Evolutionary conservation across 2,888 invertebrate species (phyloP), one percentile per base, ranked within the genome.

Genomic region (Athrips mouffetella): DNA sequence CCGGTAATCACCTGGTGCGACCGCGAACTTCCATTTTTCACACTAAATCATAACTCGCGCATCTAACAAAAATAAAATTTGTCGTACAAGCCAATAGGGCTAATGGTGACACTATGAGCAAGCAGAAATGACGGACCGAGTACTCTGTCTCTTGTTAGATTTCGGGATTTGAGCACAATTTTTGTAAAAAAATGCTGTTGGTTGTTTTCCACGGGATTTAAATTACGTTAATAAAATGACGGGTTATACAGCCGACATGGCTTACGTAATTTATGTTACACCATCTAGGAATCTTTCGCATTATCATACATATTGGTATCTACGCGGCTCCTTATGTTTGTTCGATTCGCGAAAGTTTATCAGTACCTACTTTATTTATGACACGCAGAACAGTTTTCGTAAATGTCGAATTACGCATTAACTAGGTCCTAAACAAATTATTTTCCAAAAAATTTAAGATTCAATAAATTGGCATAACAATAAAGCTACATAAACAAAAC

Each of bases 1-100:
- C 84, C 85, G 86, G 88, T 87, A 88, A 88, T 88, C 88, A 88
- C 88, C 88, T 87, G 88, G 82, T 77, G 84, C 78, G 81, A 78
- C 85, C 80, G 76, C 77, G 76, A 74, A 66, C 81, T 74, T 75
- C 73, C 84, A 87, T 87, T 88, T 88, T 88, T 87, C 83, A 88
- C 83, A 80, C 80, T 80, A 83, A 87, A 85, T 87, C 84, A 84
- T 84, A 87, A 81, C 86, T 74, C 77, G 84, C 80, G 75, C 80
- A 81, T 84, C 84, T 81, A 76, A 85, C 80, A 85, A 84, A 84
- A 85, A 85, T 84, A 80, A 84, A 87, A 87, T 88, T 87, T 88
- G 86, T 87, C 87, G 75, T 78, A 80, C 80, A 83, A 81, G 80
- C 84, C 80, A 81, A 83, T 83, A 77, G 76, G 73, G 78, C 77